Base-by-base conservation (phyloP, 2,888 invertebrate species). In the Rhagonycha fulva region DNA sequence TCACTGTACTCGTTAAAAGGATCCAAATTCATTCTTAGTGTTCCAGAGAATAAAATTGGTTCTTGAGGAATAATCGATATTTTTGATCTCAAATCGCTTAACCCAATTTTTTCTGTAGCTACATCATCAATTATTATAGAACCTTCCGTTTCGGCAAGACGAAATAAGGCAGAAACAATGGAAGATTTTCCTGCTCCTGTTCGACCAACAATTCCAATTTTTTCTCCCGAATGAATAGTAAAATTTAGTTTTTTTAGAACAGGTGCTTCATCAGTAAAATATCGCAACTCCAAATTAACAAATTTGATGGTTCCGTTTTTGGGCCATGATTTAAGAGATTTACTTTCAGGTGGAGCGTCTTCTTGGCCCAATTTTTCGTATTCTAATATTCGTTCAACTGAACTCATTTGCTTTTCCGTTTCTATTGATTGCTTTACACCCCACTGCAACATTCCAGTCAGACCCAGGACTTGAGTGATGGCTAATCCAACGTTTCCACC, bases 11-110 rank as follows among this genome's bases (percentile, higher is more conserved):
- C 92, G 79, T 94, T 92, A 86, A 97, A 96, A 1, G 97, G 97
- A 88, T 97, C 97, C 76, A 98, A 89, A 88, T 98, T 98, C 84
- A 94, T 93, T 3, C 98, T 90, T 89, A 98, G 90, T 4, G 95
- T 94, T 63, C 97, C 97, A 0, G 95, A 94, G 88, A 98, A 96
- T 70, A 96, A 88, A 72, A 96, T 88, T 77, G 91, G 91, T 74
- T 90, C 90, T 82, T 91, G 91, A 0, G 91, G 90, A 74, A 91
- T 91, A 62, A 91, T 90, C 14, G 90, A 89, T 66, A 91, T 88
- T 80, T 89, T 90, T 9, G 89, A 89, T 30, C 91, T 84, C 63
- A 91, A 84, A 75, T 82, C 83, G 71, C 85, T 84, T 28, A 93
- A 86, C 2, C 91, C 90, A 32, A 93, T 88, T n/a, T 84, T 83